A percentile compares a stretch with the other conserved stretches of the same genome.
Conservation (phyloP, 2,113 vertebrate species). For the Lucifuga dentata region DNA sequence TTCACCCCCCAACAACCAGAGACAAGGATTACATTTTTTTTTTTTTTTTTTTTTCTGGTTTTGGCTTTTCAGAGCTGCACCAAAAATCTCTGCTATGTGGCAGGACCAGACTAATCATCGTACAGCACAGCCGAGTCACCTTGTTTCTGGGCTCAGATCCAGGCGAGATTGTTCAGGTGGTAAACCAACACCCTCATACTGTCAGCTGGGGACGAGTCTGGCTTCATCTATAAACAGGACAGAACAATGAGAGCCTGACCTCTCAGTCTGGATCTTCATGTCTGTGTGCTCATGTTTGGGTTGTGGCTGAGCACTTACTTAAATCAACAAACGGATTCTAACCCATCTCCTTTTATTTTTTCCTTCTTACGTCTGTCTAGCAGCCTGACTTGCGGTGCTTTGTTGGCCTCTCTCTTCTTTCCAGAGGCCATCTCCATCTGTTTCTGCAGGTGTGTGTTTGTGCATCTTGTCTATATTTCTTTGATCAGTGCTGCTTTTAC, state of each 20-base stretch:
- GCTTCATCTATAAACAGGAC: background rate
- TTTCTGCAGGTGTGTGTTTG: constrained; percentile 61
- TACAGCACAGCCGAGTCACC: constrained; percentile 58
- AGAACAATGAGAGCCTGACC: background rate
- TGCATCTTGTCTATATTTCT: constrained; percentile 52
- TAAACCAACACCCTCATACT: constrained; percentile 57
- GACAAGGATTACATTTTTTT: no score
- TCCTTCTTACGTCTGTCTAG: constrained; percentile 37
- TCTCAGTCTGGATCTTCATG: constrained; percentile 18
- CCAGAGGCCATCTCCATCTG: constrained; percentile 63
- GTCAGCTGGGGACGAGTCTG: constrained; percentile 49
- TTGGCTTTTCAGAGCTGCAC: constrained; percentile 12
- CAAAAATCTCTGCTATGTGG: constrained; percentile 29
- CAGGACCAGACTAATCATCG: constrained; percentile 51
- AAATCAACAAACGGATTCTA: constrained; percentile 47
- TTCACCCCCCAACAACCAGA: constrained; percentile 9
- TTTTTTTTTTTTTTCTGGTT: background rate
- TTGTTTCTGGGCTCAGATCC: constrained; percentile 67
- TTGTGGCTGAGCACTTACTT: constrained; percentile 38
- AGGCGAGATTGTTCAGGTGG: constrained; percentile 57
- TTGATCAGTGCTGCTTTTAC: constrained; percentile 67
- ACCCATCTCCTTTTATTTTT: constrained; percentile 58
- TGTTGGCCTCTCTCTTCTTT: constrained; percentile 41
- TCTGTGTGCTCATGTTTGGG: constrained; percentile 12
- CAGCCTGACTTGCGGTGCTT: constrained; percentile 5